Evolutionary conservation across 2,797 vertebrate species (phyloP), one percentile per base, ranked within the genome.

Genomic region (Neosilurus hyrtlii): DNA sequence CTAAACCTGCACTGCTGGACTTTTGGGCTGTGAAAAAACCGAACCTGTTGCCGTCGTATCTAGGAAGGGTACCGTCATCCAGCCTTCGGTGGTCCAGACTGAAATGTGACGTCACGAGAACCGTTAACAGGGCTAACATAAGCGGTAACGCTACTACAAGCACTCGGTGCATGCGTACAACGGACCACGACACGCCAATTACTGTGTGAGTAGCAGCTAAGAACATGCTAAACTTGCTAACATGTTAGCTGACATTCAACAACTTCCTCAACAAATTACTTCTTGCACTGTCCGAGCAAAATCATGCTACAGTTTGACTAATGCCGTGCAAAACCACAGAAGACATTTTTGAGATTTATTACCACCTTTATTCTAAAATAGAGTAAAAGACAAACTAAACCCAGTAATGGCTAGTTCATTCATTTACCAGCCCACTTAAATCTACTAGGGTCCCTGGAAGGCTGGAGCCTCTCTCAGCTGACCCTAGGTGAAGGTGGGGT

Each of bases 51-150:
- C 91, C 94, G 94, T 86, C 0, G 92, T 90, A 93, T 92, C 91
- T 93, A 67, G 93, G 92, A 85, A 88, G 80, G 91, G 92, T 93
- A 93, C 93, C 93, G 86, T 95, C 94, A 90, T 95, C 94, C 92
- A 94, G 91, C 92, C 92, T 93, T 91, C 94, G 92, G 93, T 91
- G 92, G 92, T 95, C 95, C 91, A 94, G 91, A 93, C 95, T 95
- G 94, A 93, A 95, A 95, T 24, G 91, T 94, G 92, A 95, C n/a
- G 93, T 93, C 89, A 94, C 89, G 91, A 94, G 89, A 94, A 93
- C 90, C 82, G 66, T 94, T 94, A 95, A 92, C 85, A 90, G 74
- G 88, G 75, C 80, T 83, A 62, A 22, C 82, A 84, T 43, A 56
- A 65, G 24, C 2, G n/a, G 22, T 35, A 51, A 9, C 3, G 65